A percentile compares a stretch with the other conserved stretches of the same genome.
Conservation (phyloP, 2,113 vertebrate species). For the Tychaedon coryphoeus region DNA sequence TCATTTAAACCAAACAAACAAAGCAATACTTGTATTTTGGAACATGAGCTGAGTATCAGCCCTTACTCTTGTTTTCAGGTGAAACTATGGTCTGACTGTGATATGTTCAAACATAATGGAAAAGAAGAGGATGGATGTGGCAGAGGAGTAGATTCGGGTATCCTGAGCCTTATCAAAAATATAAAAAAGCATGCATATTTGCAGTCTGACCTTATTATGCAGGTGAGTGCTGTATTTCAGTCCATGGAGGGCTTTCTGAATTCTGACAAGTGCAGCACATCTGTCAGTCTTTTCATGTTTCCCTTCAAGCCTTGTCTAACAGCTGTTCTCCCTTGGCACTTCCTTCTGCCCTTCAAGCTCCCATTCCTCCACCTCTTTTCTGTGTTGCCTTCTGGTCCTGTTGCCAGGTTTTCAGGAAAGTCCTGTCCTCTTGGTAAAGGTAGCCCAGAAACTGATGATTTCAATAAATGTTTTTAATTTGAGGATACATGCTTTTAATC, state of each 20-base stretch:
- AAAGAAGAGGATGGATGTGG: neutral
- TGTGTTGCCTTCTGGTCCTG: neutral
- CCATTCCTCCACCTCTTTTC: neutral
- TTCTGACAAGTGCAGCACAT: neutral
- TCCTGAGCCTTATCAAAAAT: neutral
- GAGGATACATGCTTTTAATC: neutral
- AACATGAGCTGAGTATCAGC: neutral
- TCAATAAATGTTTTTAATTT: neutral
- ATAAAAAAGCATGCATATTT: neutral
- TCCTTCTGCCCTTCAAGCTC: neutral
- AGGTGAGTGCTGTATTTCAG: neutral
- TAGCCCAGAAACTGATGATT: neutral
- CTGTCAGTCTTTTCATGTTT: conserved; percentile 28
- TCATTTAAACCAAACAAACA: neutral
- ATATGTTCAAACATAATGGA: neutral
- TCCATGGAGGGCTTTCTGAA: neutral
- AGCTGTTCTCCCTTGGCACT: conserved; percentile 1
- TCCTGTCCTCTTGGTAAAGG: neutral
- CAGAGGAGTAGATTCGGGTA: neutral
- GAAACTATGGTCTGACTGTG: neutral
- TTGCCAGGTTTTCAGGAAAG: neutral
- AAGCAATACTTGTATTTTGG: neutral
- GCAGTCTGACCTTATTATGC: neutral
- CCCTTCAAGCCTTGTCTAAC: neutral
- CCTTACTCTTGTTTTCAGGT: neutral